Evolutionary conservation across 2,888 invertebrate species (phyloP).

Genomic region (Euzetes globulus): DNA sequence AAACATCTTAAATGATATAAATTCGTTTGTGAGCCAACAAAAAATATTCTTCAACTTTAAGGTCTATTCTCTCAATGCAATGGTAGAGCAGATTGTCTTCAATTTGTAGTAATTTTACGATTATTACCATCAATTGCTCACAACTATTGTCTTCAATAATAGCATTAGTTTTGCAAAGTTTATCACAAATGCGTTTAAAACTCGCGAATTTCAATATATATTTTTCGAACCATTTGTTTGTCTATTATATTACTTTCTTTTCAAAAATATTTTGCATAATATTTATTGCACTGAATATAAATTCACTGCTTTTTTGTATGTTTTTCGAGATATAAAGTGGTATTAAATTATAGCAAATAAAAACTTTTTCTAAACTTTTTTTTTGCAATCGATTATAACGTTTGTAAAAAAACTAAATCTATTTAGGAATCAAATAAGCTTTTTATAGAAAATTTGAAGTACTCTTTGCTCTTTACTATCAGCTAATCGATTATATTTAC

Average conservation of each 20-base stretch:
- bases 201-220: not conserved
- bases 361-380: not conserved
- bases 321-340: too few species aligned
- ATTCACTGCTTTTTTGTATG: not conserved
- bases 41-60: not conserved
- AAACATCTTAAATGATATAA: not conserved
- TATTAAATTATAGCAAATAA: not conserved
- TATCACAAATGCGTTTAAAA: not conserved
- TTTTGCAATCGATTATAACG: not conserved
- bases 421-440: not conserved
- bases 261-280: not conserved
- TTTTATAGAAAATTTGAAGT: not conserved
- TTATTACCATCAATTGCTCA: not conserved
- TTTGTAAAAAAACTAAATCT: not conserved
- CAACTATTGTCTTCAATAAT: not conserved
- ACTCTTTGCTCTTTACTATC: not conserved
- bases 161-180: not conserved
- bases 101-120: not conserved
- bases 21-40: not conserved
- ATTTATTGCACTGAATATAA: not conserved
- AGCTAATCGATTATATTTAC: not conserved
- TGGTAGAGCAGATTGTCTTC: not conserved
- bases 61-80: not conserved
- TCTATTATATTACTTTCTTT: not conserved
- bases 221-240: not conserved